These are phyloP conservation scores for Peromyscus leucopus DNA, from an alignment of 2,113 vertebrate species.

Conservation along the genomic window DNA sequence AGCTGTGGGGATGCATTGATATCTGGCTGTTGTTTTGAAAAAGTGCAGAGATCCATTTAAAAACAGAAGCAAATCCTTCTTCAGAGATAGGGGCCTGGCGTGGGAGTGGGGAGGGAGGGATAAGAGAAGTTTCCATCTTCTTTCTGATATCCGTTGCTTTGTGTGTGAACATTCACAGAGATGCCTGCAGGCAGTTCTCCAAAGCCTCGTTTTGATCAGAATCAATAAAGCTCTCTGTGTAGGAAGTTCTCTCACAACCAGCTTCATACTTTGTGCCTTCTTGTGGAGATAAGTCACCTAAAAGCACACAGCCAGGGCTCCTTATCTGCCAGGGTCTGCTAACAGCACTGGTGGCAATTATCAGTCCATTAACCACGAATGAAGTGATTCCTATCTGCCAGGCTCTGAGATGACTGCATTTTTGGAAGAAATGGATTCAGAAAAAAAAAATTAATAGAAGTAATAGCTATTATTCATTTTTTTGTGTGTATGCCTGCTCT, in stretches of 20 bases:
- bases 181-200: conserved; percentile 48
- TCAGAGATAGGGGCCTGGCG: conserved; percentile 13
- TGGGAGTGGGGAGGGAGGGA: background rate
- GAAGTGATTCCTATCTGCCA: background rate
- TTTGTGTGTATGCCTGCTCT: background rate
- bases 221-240: conserved; percentile 19
- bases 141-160: conserved; percentile 60
- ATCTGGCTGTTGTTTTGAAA: conserved; percentile 48
- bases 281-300: conserved; percentile 11
- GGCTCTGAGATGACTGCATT: background rate
- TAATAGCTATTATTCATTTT: background rate
- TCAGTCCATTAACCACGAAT: background rate
- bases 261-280: conserved; percentile 25
- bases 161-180: conserved; percentile 13
- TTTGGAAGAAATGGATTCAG: background rate
- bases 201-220: conserved; percentile 67
- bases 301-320: background rate
- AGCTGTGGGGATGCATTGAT: conserved; percentile 55
- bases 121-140: conserved; percentile 27
- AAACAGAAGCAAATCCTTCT: conserved; percentile 60
- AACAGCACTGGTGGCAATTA: background rate
- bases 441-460: background rate
- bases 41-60: conserved; percentile 47
- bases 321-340: background rate
- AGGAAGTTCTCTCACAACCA: conserved; percentile 41